phyloP scores from a whole-genome alignment of 2,888 invertebrate species.

The Erebia ligea region DNA sequence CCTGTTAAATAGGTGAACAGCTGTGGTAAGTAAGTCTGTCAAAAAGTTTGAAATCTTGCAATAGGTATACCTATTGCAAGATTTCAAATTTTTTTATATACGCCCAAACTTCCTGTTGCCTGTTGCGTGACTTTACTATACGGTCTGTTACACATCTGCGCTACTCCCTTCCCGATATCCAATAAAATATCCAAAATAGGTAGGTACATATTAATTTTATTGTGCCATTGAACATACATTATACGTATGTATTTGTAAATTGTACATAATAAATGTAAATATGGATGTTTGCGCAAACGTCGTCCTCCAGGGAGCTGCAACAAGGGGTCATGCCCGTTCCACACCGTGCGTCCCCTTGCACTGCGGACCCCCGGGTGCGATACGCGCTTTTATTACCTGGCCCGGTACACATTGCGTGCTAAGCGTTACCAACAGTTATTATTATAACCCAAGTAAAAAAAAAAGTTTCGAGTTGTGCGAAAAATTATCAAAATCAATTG shows the following conservation, averaged over 20 bases:
- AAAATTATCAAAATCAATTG: no score
- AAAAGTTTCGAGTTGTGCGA: no score
- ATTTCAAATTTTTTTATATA: no score
- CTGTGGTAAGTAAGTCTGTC: neutral
- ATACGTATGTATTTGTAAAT: neutral
- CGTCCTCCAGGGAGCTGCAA: slow-evolving; percentile 40
- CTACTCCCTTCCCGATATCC: slow-evolving; percentile 3
- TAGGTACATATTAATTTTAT: slow-evolving; percentile 3
- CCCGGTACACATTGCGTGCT: slow-evolving; percentile 35
- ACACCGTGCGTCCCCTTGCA: slow-evolving; percentile 34
- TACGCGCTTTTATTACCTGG: slow-evolving; percentile 39
- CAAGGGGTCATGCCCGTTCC: slow-evolving; percentile 39
- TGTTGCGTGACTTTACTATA: slow-evolving; percentile 16
- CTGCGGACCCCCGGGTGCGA: slow-evolving; percentile 38
- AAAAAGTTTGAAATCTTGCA: neutral
- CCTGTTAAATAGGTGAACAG: no score
- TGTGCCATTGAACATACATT: slow-evolving; percentile 1
- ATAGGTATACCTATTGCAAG: no score
- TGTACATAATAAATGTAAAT: slow-evolving; percentile 40
- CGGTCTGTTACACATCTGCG: slow-evolving; percentile 3
- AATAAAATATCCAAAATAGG: slow-evolving; percentile 29
- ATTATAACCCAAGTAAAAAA: neutral
- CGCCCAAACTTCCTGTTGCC: slow-evolving; percentile 15
- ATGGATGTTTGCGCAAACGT: slow-evolving; percentile 42
- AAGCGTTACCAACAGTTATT: slow-evolving; percentile 13